Conservation (phyloP, 2,888 invertebrate species). For the Leptogaster cylindrica region DNA sequence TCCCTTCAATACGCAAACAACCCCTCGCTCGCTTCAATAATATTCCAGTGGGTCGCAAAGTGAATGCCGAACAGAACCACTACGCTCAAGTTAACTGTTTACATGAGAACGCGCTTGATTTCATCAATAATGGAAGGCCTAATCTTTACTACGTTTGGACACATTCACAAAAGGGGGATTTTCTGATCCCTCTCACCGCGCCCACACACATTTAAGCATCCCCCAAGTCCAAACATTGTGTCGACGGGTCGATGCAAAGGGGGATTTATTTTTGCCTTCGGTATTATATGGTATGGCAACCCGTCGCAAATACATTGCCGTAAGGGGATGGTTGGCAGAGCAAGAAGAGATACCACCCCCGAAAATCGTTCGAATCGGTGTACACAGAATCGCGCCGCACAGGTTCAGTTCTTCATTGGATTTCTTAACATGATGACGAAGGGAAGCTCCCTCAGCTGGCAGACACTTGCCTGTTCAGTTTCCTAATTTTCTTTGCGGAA, state of each 20-base stretch:
- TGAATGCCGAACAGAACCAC: conserved; percentile 5
- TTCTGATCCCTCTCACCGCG: conserved; percentile 8
- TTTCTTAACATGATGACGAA: conserved; percentile 12
- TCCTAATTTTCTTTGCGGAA: no score
- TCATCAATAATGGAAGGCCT: neutral
- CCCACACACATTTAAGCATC: neutral
- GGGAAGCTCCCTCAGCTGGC: no score
- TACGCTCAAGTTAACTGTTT: neutral
- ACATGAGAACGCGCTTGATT: neutral
- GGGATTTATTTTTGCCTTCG: neutral
- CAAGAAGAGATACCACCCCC: conserved; percentile 21
- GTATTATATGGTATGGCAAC: neutral
- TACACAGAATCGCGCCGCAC: conserved; percentile 10
- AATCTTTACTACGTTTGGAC: conserved; percentile 6
- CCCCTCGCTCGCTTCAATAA: neutral
- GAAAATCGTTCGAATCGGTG: conserved; percentile 21
- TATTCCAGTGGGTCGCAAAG: neutral
- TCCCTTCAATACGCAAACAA: neutral
- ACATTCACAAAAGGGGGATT: conserved; percentile 14
- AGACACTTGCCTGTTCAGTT: no score
- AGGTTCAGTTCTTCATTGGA: conserved; percentile 22
- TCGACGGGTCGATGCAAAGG: neutral
- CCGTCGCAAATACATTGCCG: neutral
- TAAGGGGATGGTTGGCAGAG: neutral
- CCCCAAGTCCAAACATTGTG: neutral